These are phyloP conservation scores for Xenus cinereus DNA, from an alignment of 2,113 vertebrate species.

Conservation along the genomic window DNA sequence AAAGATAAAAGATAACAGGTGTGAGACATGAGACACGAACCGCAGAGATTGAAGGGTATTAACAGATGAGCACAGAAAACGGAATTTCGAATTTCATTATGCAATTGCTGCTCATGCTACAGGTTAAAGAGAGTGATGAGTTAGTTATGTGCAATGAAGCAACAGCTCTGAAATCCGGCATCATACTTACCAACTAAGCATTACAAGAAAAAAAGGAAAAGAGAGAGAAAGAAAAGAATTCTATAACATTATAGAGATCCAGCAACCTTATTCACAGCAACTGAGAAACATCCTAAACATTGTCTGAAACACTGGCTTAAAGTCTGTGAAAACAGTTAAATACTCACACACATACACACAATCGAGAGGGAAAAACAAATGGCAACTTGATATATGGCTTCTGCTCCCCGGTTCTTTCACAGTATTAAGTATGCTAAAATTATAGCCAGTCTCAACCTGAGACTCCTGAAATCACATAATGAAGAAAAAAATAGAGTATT, in stretches of 20 bases:
- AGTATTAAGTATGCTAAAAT: not conserved
- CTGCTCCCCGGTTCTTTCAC: constrained; percentile 28
- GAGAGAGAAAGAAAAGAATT: constrained; percentile 69
- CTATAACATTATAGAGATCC: constrained; percentile 73
- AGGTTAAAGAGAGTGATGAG: constrained; percentile 69
- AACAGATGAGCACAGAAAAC: constrained; percentile 74
- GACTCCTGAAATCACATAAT: not conserved
- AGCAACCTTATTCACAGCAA: constrained; percentile 54
- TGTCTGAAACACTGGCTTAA: constrained; percentile 8
- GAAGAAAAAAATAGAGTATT: not conserved
- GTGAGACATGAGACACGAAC: constrained; percentile 75
- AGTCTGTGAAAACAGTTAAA: constrained; percentile 30
- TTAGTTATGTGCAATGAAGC: constrained; percentile 69
- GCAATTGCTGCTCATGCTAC: constrained; percentile 76
- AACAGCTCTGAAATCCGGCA: constrained; percentile 59
- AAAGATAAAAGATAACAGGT: constrained; percentile 78
- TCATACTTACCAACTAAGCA: constrained; percentile 78
- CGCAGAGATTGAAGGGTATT: constrained; percentile 76
- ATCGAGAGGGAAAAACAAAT: constrained; percentile 34
- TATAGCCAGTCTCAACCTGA: not conserved
- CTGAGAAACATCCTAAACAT: constrained; percentile 45
- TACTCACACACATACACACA: constrained; percentile 27
- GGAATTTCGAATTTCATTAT: constrained; percentile 66
- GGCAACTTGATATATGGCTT: not conserved
- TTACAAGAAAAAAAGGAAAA: constrained; percentile 62